A percentile compares a stretch with the other conserved stretches of the same genome.
phyloP scores from a whole-genome alignment of 2,113 vertebrate genomes.

The Tenrec ecaudatus region DNA sequence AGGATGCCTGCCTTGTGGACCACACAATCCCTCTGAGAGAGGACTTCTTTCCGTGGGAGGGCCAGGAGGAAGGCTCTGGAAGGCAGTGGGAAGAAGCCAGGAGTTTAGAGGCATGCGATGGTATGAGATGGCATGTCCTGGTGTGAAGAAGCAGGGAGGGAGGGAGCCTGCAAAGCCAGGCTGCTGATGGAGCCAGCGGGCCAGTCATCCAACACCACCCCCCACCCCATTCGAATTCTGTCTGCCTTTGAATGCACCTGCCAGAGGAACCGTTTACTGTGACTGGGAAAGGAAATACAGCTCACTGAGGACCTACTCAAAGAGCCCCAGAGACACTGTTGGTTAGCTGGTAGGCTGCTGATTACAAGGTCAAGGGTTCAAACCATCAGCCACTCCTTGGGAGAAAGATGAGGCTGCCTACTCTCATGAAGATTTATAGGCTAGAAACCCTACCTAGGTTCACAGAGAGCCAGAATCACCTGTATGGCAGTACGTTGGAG shows the following conservation, averaged over 20 bases:
- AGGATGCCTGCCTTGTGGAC: neutral
- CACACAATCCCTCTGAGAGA: neutral
- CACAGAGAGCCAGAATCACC: too few species aligned
- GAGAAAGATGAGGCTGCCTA: too few species aligned
- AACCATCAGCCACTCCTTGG: too few species aligned
- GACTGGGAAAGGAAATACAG: neutral
- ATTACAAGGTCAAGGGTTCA: too few species aligned
- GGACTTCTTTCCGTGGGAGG: neutral
- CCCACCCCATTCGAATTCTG: neutral
- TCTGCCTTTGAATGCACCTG: neutral
- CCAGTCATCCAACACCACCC: neutral
- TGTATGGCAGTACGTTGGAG: neutral
- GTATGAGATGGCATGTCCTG: neutral
- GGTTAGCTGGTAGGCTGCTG: too few species aligned
- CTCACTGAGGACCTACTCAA: neutral
- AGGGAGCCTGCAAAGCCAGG: neutral
- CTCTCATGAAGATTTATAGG: too few species aligned
- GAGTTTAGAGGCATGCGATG: neutral
- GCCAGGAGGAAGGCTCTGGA: neutral
- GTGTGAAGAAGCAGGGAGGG: neutral
- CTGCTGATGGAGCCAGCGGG: neutral
- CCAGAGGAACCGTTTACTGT: neutral
- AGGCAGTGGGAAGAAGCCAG: neutral
- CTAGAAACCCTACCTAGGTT: too few species aligned
- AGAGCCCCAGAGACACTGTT: too few species aligned